A percentile compares a stretch with the other conserved stretches of the same genome.
phyloP scores from a whole-genome alignment of 1,140 invertebrate genomes.

The Ylistrum balloti region DNA sequence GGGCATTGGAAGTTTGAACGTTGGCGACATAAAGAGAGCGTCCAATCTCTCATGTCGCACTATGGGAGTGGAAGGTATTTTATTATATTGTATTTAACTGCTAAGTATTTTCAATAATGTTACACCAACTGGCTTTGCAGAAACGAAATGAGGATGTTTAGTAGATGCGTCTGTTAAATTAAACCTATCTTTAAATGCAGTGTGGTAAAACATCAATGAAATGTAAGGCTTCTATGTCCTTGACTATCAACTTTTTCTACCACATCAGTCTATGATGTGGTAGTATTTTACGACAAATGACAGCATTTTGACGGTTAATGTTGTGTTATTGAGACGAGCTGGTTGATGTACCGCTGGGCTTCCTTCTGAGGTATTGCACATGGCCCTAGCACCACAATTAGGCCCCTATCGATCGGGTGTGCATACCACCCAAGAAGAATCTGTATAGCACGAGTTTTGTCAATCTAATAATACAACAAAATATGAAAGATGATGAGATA shows the following conservation, averaged over 20 bases:
- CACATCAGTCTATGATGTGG: neutral
- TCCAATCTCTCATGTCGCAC: no score
- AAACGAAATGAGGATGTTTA: no score
- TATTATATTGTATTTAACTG: no score
- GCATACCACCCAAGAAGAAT: neutral
- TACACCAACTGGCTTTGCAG: no score
- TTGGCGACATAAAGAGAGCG: no score
- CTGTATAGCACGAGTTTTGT: neutral
- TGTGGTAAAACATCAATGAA: neutral
- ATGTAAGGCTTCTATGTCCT: no score
- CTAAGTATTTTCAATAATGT: no score
- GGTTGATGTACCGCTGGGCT: neutral
- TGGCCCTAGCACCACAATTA: neutral
- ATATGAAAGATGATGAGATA: neutral
- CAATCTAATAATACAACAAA: slow-evolving; percentile 17
- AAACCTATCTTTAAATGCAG: no score
- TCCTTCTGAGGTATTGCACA: neutral
- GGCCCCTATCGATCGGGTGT: slow-evolving; percentile 4
- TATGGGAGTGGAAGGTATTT: no score
- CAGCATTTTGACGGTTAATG: neutral
- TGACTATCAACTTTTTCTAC: neutral
- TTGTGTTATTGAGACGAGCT: neutral
- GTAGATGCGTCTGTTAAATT: no score
- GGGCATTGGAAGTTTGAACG: no score
- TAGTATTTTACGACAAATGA: neutral